Evolutionary conservation across 2,888 invertebrate species (phyloP), one percentile per base, ranked within the genome.

Genomic region (Xestobium rufovillosum): DNA sequence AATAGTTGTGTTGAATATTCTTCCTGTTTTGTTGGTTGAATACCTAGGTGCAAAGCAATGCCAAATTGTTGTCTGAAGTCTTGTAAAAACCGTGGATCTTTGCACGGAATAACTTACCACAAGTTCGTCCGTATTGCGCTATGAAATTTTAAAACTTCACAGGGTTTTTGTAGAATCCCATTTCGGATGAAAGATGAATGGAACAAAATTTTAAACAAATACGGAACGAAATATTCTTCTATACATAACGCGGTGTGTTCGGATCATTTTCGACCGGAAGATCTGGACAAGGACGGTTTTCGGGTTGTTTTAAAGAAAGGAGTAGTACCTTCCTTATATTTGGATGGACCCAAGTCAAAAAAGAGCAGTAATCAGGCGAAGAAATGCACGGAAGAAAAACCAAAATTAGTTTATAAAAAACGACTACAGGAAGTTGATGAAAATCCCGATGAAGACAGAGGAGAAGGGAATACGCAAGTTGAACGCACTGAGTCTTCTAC

Each of bases 121-220:
- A 19, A 19, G 23, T 19, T 6, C 6, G 23, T 19, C 6, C 23
- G n/a, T 19, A 6, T 19, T 19, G 23, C 23, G n/a, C n/a, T n/a
- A 19, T n/a, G 23, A 19, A 19, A 8, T 19, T 6, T 8, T 19
- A 8, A n/a, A 8, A n/a, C n/a, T 19, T 19, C n/a, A n/a, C n/a
- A n/a, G 23, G 6, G 6, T 19, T 19, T 19, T n/a, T 19, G 6
- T 8, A 19, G 23, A n/a, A 19, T 19, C 6, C 26, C n/a, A 15
- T 34, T 28, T 15, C 23, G 23, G 6, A 19, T 19, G 23, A 19
- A 19, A 19, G 23, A 19, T 19, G 23, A 8, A n/a, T 19, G 23
- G 23, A 8, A 19, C n/a, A n/a, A 19, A 19, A 19, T 19, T 8
- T n/a, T 19, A 19, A 19, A 19, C 23, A 19, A 19, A 19, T 19